Base-by-base conservation (phyloP, 2,113 vertebrate species). In the Irena cyanogastra region DNA sequence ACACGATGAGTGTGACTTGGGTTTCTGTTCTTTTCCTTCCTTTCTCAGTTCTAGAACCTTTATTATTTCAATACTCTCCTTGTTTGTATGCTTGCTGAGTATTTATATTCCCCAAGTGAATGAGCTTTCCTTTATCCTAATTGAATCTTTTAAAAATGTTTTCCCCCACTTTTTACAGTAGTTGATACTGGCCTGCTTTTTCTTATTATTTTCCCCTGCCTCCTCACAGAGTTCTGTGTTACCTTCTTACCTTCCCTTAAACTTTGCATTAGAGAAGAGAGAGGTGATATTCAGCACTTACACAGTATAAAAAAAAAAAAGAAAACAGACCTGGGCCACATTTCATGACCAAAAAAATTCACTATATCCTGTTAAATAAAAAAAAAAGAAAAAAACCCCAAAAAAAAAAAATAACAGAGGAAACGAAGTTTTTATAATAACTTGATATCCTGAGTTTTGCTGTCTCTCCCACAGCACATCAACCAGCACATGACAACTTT, bases 311-410 rank as follows among this genome's bases (percentile, higher is more conserved):
- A 87, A 81, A 71, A 19, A 39, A 72, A 87, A 81, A 71, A 19
- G 45, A 49, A 70, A 12, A 6, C 42, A 65, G 14, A 65, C 27
- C 6, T 81, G 33, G 10, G 37, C 5, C 37, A 61, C 2, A 1
- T 56, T 79, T 28, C 30, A 5, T 63, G 27, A 63, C 24, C 1
- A 3, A 52, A 45, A 33, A 44, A 37, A 3, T 7, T 33, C 45
- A 77, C 1, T 39, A 10, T 13, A 6, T 82, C 7, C 3, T 8
- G 3, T 3, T 7, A 1, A 6, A 60, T 7, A 1, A 6, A 60
- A 65, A 27, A 33, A 10, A 57, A 26, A 49, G 35, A 35, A 19
- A n/a, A 33, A 19, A 41, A 41, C 13, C 10, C 10, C 10, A 24
- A 6, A 44, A 47, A 35, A 22, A 7, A 21, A 12, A 37, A 4